Base-by-base conservation (phyloP, 1,140 invertebrate genomes). In the Ceratoteleas bidentatus region DNA sequence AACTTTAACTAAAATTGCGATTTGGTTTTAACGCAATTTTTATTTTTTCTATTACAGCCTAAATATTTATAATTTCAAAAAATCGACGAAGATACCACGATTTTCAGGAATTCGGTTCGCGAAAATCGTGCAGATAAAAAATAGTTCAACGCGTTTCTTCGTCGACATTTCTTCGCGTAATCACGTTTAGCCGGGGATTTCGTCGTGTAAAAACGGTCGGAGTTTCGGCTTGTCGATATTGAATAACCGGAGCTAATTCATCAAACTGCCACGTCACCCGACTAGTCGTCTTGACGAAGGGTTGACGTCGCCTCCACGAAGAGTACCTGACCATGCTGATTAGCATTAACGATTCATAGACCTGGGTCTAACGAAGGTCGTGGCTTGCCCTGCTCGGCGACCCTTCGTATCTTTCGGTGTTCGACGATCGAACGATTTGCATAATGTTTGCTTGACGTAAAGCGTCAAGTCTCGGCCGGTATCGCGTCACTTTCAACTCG, bases 341-440 rank as follows among this genome's bases (percentile, higher is more conserved):
- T 89, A 88, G 87, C 87, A 89, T 89, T 89, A 89, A 89, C 85
- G 86, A 89, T 89, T 89, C 88, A 89, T 88, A 87, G 85, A 88
- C 76, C 84, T 75, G 75, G 78, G 77, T 85, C 82, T 87, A 88
- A 88, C 86, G 85, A 87, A 86, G 87, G 87, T 87, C 87, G 84
- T 86, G 84, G 84, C 87, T 79, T 86, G 75, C 86, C 81, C 84
- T 87, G 60, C 61, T 84, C 75, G 73, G 70, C 74, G 80, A 75
- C 70, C 76, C 80, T 87, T 62, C 68, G 65, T 86, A 85, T 85
- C 88, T 87, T 87, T 88, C 70, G 64, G 78, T 77, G 66, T 88
- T 88, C 81, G 85, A 83, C 84, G 81, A 89, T 88, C 86, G 86
- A 78, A 52, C 61, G 62, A 89, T 89, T 89, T 88, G 81, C 88